Evolutionary conservation across 2,888 invertebrate species (phyloP).

Genomic region (Drosophila tripunctata): DNA sequence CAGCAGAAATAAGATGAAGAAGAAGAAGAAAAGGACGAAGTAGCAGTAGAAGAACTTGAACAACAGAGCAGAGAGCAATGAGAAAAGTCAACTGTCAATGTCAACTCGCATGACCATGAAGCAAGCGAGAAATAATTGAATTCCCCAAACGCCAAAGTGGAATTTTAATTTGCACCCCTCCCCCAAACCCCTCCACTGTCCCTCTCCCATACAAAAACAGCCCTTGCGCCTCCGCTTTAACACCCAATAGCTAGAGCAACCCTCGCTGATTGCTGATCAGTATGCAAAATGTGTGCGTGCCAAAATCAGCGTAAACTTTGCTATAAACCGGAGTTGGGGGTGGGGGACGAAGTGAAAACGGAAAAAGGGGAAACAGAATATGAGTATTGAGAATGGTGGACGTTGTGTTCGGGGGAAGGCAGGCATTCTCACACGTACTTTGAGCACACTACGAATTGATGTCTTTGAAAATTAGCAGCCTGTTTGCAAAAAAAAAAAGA

Average conservation of each 20-base stretch:
- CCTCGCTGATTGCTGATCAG: constrained; percentile 80
- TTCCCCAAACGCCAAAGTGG: constrained; percentile 81
- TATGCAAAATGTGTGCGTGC: constrained; percentile 81
- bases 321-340: background rate
- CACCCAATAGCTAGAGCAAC: constrained; percentile 15
- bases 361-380: constrained; percentile 2
- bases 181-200: background rate
- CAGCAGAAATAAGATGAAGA: constrained; percentile 29
- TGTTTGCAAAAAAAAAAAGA: constrained; percentile 23
- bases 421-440: constrained; percentile 76
- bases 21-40: constrained; percentile 5
- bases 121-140: constrained; percentile 77
- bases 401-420: background rate
- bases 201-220: background rate
- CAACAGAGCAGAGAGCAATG: constrained; percentile 1
- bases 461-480: constrained; percentile 81
- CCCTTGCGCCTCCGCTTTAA: background rate
- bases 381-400: constrained; percentile 9
- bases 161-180: constrained; percentile 79
- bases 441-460: constrained; percentile 66
- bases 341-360: background rate
- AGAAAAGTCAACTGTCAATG: constrained; percentile 55
- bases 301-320: constrained; percentile 70
- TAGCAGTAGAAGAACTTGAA: background rate
- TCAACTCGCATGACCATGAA: constrained; percentile 64